Evolutionary conservation across 92 coral and sea anemone genomes (phyloP).

Genomic region (Epizoanthus ramosus): DNA sequence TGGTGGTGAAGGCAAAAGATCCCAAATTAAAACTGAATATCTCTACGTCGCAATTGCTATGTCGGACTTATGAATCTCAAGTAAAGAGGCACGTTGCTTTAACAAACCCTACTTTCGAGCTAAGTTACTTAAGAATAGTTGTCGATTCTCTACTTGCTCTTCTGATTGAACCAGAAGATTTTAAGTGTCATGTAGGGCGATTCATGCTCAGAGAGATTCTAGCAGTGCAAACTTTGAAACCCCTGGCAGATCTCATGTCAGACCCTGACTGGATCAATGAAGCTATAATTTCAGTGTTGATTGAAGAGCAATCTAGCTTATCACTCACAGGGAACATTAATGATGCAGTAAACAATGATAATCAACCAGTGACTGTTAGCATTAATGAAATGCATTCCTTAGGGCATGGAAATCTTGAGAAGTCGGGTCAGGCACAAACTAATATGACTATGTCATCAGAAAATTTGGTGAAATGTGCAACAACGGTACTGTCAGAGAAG

Average conservation of each 20-base stretch:
- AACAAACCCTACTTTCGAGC: constrained; percentile 59
- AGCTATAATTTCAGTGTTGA: constrained; percentile 75
- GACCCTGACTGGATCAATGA: constrained; percentile 87
- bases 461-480: background rate
- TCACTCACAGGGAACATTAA: background rate
- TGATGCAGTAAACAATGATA: background rate
- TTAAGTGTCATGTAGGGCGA: constrained; percentile 82
- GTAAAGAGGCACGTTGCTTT: constrained; percentile 60
- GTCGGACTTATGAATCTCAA: constrained; percentile 77
- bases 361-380: background rate
- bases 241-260: constrained; percentile 62
- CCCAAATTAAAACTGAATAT: constrained; percentile 64
- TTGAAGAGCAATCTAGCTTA: background rate
- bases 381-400: background rate
- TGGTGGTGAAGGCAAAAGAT: constrained; percentile 68
- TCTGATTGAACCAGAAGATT: constrained; percentile 64
- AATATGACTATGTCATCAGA: background rate
- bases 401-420: background rate
- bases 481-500: background rate
- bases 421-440: background rate
- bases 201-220: constrained; percentile 92
- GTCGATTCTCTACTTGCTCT: constrained; percentile 76
- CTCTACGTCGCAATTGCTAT: constrained; percentile 60
- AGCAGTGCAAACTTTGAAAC: constrained; percentile 69
- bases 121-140: constrained; percentile 81